phyloP scores from a whole-genome alignment of 2,888 invertebrate genomes.

The Gisinianus flammeolus region DNA sequence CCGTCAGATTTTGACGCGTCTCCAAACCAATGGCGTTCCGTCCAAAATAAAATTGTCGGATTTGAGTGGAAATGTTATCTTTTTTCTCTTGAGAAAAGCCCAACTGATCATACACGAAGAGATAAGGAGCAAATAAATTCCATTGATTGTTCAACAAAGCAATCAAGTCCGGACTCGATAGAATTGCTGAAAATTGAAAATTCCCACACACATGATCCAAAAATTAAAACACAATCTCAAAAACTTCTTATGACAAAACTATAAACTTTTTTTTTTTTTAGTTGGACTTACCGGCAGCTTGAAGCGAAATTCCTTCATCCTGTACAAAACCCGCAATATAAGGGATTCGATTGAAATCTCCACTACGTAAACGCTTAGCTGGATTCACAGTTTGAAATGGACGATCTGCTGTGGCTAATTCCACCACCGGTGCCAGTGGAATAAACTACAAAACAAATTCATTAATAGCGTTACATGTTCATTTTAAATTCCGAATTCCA shows the following conservation, averaged over 20 bases:
- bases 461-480: too few relatives aligned
- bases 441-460: not conserved
- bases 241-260: too few relatives aligned
- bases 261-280: too few relatives aligned
- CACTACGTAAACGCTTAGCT: not conserved
- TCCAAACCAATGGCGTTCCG: not conserved
- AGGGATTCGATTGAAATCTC: not conserved
- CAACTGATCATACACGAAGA: not conserved
- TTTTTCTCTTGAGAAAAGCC: not conserved
- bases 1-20: slow-evolving; percentile 12
- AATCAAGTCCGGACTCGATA: not conserved
- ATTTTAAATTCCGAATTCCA: too few relatives aligned
- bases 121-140: not conserved
- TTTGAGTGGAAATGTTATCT: slow-evolving; percentile 1
- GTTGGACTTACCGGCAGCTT: not conserved
- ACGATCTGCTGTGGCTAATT: not conserved
- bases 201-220: too few relatives aligned
- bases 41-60: slow-evolving; percentile 35
- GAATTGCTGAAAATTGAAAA: not conserved
- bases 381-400: slow-evolving; percentile 9
- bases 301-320: not conserved
- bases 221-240: not conserved
- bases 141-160: not conserved
- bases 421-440: not conserved
- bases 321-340: not conserved